Base-by-base conservation (phyloP, 2,113 vertebrate species). In the Tringa solitaria region DNA sequence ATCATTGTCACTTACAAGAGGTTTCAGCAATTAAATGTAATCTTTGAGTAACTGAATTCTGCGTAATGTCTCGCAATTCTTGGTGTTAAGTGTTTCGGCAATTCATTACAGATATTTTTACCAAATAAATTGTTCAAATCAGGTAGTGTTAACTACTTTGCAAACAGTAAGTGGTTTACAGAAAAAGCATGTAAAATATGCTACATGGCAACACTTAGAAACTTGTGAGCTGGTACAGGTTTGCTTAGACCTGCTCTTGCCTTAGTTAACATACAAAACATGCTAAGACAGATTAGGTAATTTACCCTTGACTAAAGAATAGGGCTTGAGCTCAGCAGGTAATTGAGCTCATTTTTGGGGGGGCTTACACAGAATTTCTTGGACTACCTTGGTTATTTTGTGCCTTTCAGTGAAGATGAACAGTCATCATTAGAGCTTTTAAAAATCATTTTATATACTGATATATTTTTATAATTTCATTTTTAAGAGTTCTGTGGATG, bases 401-500 rank as follows among this genome's bases (percentile, higher is more conserved):
- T 91, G 59, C 64, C 41, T 89, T 73, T 83, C 32, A 48, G 32
- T 73, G 57, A 85, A 65, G 39, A 80, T 35, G 26, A 87, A 64
- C 75, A 85, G 53, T 90, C 93, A 73, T 20, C 16, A 39, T 43
- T 57, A 70, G 37, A 54, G 8, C 14, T 94, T 78, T 41, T 6
- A 19, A 72, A 95, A 30, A 7, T 35, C 50, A 67, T 59, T 89
- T 86, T 26, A 4, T 94, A 4, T 95, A 26, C 94, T 93, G 75
- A 84, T 88, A 32, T 53, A 59, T 64, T 78, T 94, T 65, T 94
- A 43, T 95, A 50, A 96, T 97, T 97, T 97, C 28, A 68, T 94
- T 98, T 87, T 96, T 76, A 99, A 99, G 99, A 99, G 93, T 54
- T 97, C 96, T 27, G 73, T 98, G 64, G 98, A 98, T 97, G 28